These are phyloP conservation scores for Microctonus brassicae DNA, from an alignment of 2,888 invertebrate genomes.

Conservation along the genomic window DNA sequence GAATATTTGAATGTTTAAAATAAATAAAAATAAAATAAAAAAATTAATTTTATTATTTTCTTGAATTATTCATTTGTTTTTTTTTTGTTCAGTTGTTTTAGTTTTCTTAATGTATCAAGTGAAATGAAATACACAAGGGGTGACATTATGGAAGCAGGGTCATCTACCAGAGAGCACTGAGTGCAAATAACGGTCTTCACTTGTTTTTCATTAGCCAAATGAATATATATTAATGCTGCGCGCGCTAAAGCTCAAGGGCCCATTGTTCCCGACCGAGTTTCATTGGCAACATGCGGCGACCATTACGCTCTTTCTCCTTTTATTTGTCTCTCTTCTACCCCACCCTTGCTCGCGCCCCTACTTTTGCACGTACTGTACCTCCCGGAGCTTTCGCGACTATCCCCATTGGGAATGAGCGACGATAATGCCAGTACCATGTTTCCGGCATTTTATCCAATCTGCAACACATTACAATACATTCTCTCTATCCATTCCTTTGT, in stretches of 20 bases:
- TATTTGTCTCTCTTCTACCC: neutral
- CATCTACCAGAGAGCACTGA: neutral
- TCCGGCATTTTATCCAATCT: conserved; percentile 10
- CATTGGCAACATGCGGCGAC: conserved; percentile 35
- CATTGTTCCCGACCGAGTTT: conserved; percentile 31
- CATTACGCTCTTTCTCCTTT: conserved; percentile 29
- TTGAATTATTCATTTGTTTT: too few relatives aligned
- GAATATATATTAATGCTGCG: conserved; percentile 46
- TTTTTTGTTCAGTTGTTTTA: neutral
- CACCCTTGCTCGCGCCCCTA: neutral
- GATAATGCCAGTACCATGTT: conserved; percentile 9
- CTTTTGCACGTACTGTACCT: neutral
- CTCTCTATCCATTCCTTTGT: too few relatives aligned
- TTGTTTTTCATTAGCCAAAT: conserved; percentile 51
- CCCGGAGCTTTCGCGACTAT: neutral
- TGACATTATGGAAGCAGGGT: conserved; percentile 4
- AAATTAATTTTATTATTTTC: too few relatives aligned
- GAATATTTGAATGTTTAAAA: neutral
- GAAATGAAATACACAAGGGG: conserved; percentile 1
- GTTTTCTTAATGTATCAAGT: neutral
- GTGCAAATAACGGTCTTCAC: conserved; percentile 39
- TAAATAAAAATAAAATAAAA: neutral
- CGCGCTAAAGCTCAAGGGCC: conserved; percentile 24
- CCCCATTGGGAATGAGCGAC: conserved; percentile 9
- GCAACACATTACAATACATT: neutral